Percentiles rank a stretch among this genome's conserved stretches.
Conservation (phyloP, 1,140 invertebrate genomes). For the Drosophila malerkotliana region DNA sequence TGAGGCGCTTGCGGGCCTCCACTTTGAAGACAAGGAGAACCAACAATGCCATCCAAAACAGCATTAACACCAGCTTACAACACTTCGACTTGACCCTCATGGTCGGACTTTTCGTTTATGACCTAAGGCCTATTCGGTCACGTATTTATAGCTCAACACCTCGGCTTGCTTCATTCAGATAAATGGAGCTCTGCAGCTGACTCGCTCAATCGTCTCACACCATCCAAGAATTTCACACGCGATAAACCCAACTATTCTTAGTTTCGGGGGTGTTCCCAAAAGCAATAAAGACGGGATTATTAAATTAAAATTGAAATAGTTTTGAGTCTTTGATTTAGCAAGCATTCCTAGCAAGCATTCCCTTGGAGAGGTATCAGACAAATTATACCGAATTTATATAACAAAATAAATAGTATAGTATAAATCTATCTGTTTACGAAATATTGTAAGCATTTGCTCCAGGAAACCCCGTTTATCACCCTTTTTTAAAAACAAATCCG, state of each 20-base stretch:
- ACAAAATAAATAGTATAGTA: no score
- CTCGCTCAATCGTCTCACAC: slow-evolving; percentile 16
- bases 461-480: no score
- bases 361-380: not conserved
- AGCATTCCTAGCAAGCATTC: no score
- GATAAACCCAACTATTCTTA: not conserved
- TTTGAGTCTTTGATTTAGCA: no score
- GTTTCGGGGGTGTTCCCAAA: slow-evolving; percentile 12
- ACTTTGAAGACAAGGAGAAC: not conserved
- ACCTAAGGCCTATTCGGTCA: slow-evolving; percentile 26
- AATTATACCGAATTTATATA: not conserved
- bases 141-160: slow-evolving; percentile 37
- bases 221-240: slow-evolving; percentile 35
- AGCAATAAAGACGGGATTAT: not conserved
- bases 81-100: slow-evolving; percentile 24
- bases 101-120: slow-evolving; percentile 5
- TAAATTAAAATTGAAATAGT: no score
- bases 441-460: no score
- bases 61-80: not conserved
- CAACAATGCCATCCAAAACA: slow-evolving; percentile 9
- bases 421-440: no score
- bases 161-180: slow-evolving; percentile 10
- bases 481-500: no score
- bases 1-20: slow-evolving; percentile 11
- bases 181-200: not conserved